Base-by-base conservation (phyloP, 2,888 invertebrate genomes). In the Salticus scenicus region DNA sequence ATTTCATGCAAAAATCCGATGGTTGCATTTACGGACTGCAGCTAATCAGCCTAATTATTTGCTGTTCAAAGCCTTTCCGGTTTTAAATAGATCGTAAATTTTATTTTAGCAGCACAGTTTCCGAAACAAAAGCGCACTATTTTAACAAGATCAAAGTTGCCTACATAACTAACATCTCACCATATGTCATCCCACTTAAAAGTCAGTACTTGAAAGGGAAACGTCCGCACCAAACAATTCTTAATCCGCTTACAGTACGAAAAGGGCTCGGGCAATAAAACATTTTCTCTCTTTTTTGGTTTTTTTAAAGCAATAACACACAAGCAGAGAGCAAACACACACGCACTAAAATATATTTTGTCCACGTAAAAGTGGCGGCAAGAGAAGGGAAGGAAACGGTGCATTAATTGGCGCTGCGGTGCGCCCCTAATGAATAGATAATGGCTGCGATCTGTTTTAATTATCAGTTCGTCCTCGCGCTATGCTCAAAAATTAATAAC, bases 391-490 rank as follows among this genome's bases (percentile, higher is more conserved):
- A 37, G 28, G 28, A 27, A 27, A 63, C 74, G 74, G 83, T 77
- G 72, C 77, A 83, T 83, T 83, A 83, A 83, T 83, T 83, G 83
- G 83, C 72, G 83, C 83, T 77, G 76, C 77, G 83, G 83, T 83
- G 83, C 83, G 66, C 83, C 77, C 57, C 76, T 83, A 83, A 83
- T 83, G 83, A 83, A 83, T 83, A 83, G 83, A 83, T 83, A 83
- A 83, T 83, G 83, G 83, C 72, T 41, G 67, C 77, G 83, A 83
- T 83, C 83, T 83, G 83, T 83, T 83, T 83, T 83, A 83, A 83
- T 83, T 83, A 83, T 83, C 83, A 72, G 83, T 73, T n/a, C 72
- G 83, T 77, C 83, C 72, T 77, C 67, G 66, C 83, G 71, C 72
- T 41, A 41, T 66, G 83, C 72, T 83, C 72, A 83, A 83, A 83